Evolutionary conservation across 2,888 invertebrate genomes (phyloP).

Genomic region (Limnephilus lunatus): DNA sequence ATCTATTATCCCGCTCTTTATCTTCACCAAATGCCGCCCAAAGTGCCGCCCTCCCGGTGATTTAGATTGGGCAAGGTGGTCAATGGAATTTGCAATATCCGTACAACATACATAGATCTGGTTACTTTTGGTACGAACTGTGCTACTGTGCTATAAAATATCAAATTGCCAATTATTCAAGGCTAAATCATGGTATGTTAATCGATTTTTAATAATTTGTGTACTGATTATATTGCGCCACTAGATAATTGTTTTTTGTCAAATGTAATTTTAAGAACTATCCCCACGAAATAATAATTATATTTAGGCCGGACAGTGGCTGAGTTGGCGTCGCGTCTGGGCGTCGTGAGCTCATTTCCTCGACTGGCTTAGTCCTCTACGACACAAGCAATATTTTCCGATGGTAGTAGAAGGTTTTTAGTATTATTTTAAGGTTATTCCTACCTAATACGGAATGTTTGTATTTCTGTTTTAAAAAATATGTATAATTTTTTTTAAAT

Average conservation of each 20-base stretch:
- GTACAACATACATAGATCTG: background rate
- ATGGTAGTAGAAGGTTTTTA: too few relatives aligned
- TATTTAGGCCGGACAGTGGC: too few relatives aligned
- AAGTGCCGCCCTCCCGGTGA: background rate
- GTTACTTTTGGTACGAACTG: background rate
- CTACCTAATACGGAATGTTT: too few relatives aligned
- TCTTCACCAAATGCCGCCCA: constrained; percentile 42
- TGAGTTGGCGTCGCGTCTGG: too few relatives aligned
- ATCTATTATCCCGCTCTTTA: constrained; percentile 40
- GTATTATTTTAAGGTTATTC: too few relatives aligned
- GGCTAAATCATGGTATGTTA: background rate
- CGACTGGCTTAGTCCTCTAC: too few relatives aligned
- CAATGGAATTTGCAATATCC: background rate
- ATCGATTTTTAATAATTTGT: background rate
- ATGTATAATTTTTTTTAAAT: too few relatives aligned
- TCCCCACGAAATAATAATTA: too few relatives aligned
- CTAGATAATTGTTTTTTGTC: background rate
- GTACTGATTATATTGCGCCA: background rate
- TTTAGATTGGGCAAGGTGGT: background rate
- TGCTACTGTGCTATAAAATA: background rate
- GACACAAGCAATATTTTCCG: too few relatives aligned
- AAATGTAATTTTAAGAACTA: too few relatives aligned
- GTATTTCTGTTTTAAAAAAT: too few relatives aligned
- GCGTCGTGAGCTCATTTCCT: too few relatives aligned
- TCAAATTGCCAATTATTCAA: background rate